Percentiles rank a stretch among this genome's conserved stretches.
Evolutionary conservation across 2,113 vertebrate genomes (phyloP).

Genomic region (Phylloscopus trochiloides): DNA sequence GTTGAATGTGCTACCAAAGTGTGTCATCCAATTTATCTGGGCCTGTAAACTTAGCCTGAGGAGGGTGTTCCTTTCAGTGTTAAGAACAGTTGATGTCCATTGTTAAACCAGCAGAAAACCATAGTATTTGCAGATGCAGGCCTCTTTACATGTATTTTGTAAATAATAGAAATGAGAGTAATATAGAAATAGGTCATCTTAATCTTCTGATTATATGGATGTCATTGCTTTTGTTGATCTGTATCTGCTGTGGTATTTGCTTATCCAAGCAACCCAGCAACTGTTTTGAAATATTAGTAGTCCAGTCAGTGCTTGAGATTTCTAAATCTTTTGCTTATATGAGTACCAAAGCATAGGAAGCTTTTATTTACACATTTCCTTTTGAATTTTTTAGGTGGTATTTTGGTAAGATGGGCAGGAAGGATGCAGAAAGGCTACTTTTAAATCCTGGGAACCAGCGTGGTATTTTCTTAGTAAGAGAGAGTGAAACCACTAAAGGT

Average conservation of each 20-base stretch:
- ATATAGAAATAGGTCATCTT: background rate
- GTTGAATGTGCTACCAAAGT: background rate
- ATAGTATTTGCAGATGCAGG: background rate
- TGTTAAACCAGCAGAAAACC: background rate
- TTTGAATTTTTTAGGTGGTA: slow-evolving; percentile 87
- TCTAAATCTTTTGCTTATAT: background rate
- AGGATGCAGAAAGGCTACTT: slow-evolving; percentile 94
- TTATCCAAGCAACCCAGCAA: background rate
- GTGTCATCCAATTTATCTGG: background rate
- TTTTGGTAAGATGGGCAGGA: slow-evolving; percentile 99
- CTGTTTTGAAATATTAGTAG: background rate
- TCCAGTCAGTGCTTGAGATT: background rate
- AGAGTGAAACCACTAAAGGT: slow-evolving; percentile 99
- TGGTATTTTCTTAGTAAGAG: slow-evolving; percentile 94
- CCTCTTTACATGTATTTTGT: background rate
- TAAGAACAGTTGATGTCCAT: background rate
- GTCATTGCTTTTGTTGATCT: background rate
- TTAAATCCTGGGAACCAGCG: slow-evolving; percentile 92
- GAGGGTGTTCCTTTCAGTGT: background rate
- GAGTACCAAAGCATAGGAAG: background rate
- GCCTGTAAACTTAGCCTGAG: background rate
- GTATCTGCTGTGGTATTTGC: background rate
- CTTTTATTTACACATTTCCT: background rate
- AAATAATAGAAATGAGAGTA: background rate
- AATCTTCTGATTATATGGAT: background rate